Conservation (phyloP, 2,113 vertebrate species). For the Ia io region DNA sequence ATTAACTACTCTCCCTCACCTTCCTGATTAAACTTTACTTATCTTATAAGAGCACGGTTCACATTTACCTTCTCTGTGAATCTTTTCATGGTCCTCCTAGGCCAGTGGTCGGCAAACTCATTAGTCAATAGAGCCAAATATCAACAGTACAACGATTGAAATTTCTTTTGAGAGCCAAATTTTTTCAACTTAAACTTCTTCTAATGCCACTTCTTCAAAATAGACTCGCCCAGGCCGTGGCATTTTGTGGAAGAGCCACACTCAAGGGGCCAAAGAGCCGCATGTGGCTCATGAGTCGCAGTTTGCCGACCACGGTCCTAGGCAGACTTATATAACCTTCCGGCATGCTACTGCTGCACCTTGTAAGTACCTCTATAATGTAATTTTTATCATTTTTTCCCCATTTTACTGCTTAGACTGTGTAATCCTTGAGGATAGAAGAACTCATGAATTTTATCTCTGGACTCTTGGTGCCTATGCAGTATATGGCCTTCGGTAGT, state of each 20-base stretch:
- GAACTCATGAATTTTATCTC: neutral
- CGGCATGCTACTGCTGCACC: fast-evolving
- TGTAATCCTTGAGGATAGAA: neutral
- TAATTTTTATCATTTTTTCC: neutral
- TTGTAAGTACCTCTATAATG: neutral
- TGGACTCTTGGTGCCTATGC: neutral
- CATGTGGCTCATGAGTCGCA: too few relatives aligned
- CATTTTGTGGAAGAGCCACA: too few relatives aligned
- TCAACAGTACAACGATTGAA: too few relatives aligned
- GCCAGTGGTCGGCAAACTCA: too few relatives aligned
- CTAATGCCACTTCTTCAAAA: too few relatives aligned
- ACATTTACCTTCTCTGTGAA: neutral
- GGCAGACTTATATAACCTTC: neutral
- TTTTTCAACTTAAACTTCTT: too few relatives aligned
- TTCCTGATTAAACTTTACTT: neutral
- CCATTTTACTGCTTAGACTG: neutral
- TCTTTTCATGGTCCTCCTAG: neutral
- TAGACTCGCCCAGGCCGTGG: too few relatives aligned
- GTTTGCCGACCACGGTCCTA: too few relatives aligned
- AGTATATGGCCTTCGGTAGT: neutral
- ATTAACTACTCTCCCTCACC: neutral
- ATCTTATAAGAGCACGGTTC: neutral
- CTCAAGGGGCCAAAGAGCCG: too few relatives aligned
- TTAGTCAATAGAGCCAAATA: too few relatives aligned
- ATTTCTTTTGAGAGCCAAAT: too few relatives aligned